Evolutionary conservation across 2,888 invertebrate genomes (phyloP), one percentile per base, ranked within the genome.

Genomic region (Lithophane socia): DNA sequence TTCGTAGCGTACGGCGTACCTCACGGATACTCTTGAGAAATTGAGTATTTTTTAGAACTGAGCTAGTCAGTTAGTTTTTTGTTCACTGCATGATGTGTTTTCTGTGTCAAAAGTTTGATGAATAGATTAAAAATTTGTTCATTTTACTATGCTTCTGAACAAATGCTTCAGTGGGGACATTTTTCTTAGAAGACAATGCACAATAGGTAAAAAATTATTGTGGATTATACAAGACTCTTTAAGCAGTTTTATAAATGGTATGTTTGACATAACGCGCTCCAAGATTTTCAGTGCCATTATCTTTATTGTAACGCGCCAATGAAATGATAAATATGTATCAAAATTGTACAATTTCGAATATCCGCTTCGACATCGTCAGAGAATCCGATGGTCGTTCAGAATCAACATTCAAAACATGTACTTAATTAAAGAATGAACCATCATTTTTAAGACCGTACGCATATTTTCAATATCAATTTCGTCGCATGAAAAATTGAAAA

Each of bases 401-500:
- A 68, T 68, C 63, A 74, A 61, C 24, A 78, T 84, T 78, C 73
- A 73, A 84, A 86, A 75, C 87, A 74, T 84, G 67, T 72, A 70
- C 70, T 78, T 74, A 86, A 88, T 86, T 86, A 88, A 84, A 84
- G 77, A 87, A 73, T 64, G 52, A 77, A 72, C 75, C 67, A 72
- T 76, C 67, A 72, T 76, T 84, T 84, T 77, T 66, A 70, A 80
- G 65, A 83, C 67, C 73, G 67, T 73, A 44, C 69, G 42, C 71
- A 54, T 74, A 75, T 84, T 84, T 88, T 75, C 73, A 69, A 86
- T 78, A 84, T 77, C 77, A 80, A 88, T 87, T 84, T 56, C 58
- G 66, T 58, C 37, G 70, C 29, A 74, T 74, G 73, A 70, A 66
- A 77, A 79, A 75, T 86, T 77, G 52, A 61, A 66, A 75, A 84